Base-by-base conservation (phyloP, 2,113 vertebrate genomes). In the Pygoscelis antarcticus region DNA sequence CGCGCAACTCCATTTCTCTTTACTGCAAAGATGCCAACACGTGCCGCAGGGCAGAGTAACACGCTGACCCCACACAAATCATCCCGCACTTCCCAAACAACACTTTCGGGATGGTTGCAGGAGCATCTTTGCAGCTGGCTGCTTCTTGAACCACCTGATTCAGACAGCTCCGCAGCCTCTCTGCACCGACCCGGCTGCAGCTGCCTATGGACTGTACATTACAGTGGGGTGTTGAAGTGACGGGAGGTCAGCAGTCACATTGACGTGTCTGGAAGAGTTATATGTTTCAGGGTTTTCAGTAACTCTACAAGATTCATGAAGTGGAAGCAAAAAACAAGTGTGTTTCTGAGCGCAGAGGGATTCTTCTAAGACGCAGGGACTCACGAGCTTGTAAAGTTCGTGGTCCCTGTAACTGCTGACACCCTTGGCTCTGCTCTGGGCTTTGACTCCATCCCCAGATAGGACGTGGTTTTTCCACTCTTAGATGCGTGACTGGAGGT, bases 171-270 rank as follows among this genome's bases (percentile, higher is more conserved):
- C 3, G 1, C 51, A 38, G 23, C 10, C 42, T 20, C 44, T 14
- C 13, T 0, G 3, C 42, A 17, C 36, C 5, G 3, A n/a, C 32
- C 25, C 0, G 1, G 52, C 55, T 30, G 46, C 36, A 21, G 76
- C 42, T 2, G 2, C 64, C 27, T 18, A 12, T 4, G 32, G 60
- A 3, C 19, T 7, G 25, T 20, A 16, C 29, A 4, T 20, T 46
- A 6, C 2, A n/a, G n/a, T n/a, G 1, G 10, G 58, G 22, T 23
- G 42, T 14, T 36, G n/a, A 23, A 25, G 55, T 2, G 36, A 40
- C 6, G 8, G 36, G 46, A 64, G 54, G 46, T 54, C 71, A 64
- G 71, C 52, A 40, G 36, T 13, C 66, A 51, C 42, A 6, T 1
- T 44, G 58, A 16, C 1, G 0, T 22, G 25, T 10, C 49, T 34